Evolutionary conservation across 1,140 invertebrate genomes (phyloP).

Genomic region (Apis laboriosa): DNA sequence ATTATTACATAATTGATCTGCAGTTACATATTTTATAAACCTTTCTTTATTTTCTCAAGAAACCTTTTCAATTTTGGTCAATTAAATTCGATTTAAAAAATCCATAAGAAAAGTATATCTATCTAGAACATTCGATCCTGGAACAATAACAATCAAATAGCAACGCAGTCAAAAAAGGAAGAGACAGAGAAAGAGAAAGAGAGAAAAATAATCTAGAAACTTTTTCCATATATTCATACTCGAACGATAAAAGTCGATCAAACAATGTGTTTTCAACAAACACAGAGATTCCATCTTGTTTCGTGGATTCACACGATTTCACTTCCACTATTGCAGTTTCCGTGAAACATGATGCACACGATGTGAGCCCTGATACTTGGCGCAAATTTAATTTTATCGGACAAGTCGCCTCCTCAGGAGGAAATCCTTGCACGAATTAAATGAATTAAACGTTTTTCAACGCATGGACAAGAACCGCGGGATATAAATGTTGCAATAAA

Average conservation of each 20-base stretch:
- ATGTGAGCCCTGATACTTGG: conserved; percentile 31
- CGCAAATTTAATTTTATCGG: conserved; percentile 65
- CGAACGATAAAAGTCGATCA: conserved; percentile 14
- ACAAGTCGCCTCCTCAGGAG: conserved; percentile 35
- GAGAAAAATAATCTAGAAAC: neutral
- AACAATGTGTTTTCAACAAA: conserved; percentile 22
- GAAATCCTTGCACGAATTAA: conserved; percentile 46
- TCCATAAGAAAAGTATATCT: too few relatives aligned
- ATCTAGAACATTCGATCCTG: too few relatives aligned
- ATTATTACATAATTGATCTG: too few relatives aligned
- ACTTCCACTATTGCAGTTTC: neutral
- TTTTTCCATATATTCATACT: neutral
- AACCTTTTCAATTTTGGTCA: too few relatives aligned
- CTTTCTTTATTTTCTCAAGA: too few relatives aligned
- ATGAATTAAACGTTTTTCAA: conserved; percentile 42
- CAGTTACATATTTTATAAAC: too few relatives aligned
- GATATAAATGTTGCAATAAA: neutral
- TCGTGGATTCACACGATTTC: neutral
- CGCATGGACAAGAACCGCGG: neutral
- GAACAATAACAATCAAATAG: too few relatives aligned
- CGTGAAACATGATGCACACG: neutral
- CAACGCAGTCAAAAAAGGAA: neutral
- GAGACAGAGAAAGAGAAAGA: too few relatives aligned
- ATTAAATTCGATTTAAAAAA: too few relatives aligned
- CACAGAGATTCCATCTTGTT: conserved; percentile 1